These are phyloP conservation scores for Malaclemys terrapin DNA, from an alignment of 2,113 vertebrate genomes.

Conservation along the genomic window DNA sequence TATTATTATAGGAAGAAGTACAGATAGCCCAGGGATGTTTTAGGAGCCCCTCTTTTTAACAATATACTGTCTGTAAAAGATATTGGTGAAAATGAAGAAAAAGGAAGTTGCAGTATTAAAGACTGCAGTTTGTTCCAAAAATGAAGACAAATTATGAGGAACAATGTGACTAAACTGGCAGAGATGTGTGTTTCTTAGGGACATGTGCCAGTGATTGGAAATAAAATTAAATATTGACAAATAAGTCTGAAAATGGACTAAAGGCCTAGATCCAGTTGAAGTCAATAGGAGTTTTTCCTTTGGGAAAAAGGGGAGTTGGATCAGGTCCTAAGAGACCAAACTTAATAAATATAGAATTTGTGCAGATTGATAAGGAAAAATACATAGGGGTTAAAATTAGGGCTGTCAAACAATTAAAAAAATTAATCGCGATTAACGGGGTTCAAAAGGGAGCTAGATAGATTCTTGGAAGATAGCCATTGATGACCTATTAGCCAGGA, in stretches of 20 bases:
- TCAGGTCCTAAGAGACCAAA: not conserved
- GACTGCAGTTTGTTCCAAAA: not conserved
- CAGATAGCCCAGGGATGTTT: not conserved
- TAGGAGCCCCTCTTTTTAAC: not conserved
- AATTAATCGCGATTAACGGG: too few relatives aligned
- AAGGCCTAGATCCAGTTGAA: not conserved
- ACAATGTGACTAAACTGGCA: not conserved
- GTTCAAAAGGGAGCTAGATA: too few relatives aligned
- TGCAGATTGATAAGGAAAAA: not conserved
- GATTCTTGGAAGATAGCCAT: too few relatives aligned
- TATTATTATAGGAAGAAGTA: not conserved
- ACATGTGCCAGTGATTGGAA: not conserved
- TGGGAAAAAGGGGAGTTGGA: not conserved
- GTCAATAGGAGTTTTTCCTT: not conserved
- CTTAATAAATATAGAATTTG: not conserved
- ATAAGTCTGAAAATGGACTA: not conserved
- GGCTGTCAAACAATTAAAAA: too few relatives aligned
- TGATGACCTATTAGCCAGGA: too few relatives aligned
- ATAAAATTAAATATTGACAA: not conserved
- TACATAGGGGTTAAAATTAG: not conserved
- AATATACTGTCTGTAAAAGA: not conserved
- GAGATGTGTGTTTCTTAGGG: not conserved
- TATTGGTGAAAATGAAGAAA: not conserved
- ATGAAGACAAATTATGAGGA: not conserved
- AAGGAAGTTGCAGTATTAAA: constrained; percentile 3